phyloP scores from a whole-genome alignment of 2,113 vertebrate species.

The Dunckerocampus dactyliophorus region DNA sequence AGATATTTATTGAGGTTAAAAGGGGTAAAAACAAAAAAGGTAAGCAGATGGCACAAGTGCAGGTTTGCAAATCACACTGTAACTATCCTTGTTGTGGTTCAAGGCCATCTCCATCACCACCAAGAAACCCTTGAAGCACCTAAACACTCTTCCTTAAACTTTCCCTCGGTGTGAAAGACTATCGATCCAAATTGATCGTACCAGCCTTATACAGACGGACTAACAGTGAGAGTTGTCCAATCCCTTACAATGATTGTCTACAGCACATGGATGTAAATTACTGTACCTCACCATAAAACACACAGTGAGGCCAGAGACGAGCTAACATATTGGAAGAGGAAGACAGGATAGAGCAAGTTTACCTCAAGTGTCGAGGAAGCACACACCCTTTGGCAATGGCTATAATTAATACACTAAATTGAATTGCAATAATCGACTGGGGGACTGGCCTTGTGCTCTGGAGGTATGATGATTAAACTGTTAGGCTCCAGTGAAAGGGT shows the following conservation, averaged over 20 bases:
- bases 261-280: constrained; percentile 45
- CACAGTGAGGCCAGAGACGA: constrained; percentile 53
- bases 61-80: constrained; percentile 19
- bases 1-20: no score
- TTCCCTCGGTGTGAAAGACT: constrained; percentile 19
- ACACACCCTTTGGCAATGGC: constrained; percentile 64
- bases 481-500: constrained; percentile 67
- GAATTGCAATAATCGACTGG: constrained; percentile 75
- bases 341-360: constrained; percentile 45
- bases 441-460: constrained; percentile 67
- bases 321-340: constrained; percentile 46
- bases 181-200: constrained; percentile 52
- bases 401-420: constrained; percentile 79
- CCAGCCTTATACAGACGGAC: constrained; percentile 53
- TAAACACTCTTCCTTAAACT: constrained; percentile 27
- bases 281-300: constrained; percentile 38
- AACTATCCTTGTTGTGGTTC: constrained; percentile 31
- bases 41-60: constrained; percentile 13
- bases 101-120: constrained; percentile 35
- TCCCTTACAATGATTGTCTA: constrained; percentile 41
- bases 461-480: constrained; percentile 75
- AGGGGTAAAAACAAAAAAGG: background rate
- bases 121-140: constrained; percentile 25
- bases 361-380: constrained; percentile 53
- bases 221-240: constrained; percentile 44